Evolutionary conservation across 2,888 invertebrate species (phyloP).

Genomic region (Biston betularia): DNA sequence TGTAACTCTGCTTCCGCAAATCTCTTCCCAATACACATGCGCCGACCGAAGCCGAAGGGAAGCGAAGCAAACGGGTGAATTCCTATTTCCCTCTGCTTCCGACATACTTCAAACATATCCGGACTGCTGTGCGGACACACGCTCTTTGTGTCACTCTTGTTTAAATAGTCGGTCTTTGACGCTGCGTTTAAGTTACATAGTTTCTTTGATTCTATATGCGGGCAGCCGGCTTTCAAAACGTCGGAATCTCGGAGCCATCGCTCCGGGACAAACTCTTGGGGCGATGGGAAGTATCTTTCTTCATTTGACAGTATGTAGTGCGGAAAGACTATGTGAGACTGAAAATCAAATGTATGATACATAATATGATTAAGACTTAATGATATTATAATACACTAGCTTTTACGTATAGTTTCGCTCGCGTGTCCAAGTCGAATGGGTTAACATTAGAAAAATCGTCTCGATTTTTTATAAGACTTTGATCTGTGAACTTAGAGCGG

Average conservation of each 20-base stretch:
- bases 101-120: slow-evolving; percentile 59
- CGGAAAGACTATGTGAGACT: slow-evolving; percentile 93
- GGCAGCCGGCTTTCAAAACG: slow-evolving; percentile 19
- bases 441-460: too few relatives aligned
- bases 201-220: slow-evolving; percentile 19
- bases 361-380: too few relatives aligned
- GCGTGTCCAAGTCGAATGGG: too few relatives aligned
- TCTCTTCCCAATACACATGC: slow-evolving; percentile 92
- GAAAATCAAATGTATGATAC: slow-evolving; percentile 54
- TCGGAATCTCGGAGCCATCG: slow-evolving; percentile 89
- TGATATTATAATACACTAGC: too few relatives aligned
- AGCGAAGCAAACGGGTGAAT: slow-evolving; percentile 91
- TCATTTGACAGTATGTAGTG: slow-evolving; percentile 92
- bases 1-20: slow-evolving; percentile 94
- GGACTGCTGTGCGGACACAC: slow-evolving; percentile 36
- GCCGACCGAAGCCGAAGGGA: slow-evolving; percentile 91
- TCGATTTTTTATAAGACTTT: too few relatives aligned
- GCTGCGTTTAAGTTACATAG: neutral
- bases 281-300: slow-evolving; percentile 90
- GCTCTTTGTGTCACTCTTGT: slow-evolving; percentile 13
- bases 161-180: slow-evolving; percentile 20
- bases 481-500: too few relatives aligned
- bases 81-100: slow-evolving; percentile 82
- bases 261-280: slow-evolving; percentile 90
- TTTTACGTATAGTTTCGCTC: too few relatives aligned